Evolutionary conservation across 1,140 invertebrate species (phyloP), one percentile per base, ranked within the genome.

Genomic region (Fopius arisanus): DNA sequence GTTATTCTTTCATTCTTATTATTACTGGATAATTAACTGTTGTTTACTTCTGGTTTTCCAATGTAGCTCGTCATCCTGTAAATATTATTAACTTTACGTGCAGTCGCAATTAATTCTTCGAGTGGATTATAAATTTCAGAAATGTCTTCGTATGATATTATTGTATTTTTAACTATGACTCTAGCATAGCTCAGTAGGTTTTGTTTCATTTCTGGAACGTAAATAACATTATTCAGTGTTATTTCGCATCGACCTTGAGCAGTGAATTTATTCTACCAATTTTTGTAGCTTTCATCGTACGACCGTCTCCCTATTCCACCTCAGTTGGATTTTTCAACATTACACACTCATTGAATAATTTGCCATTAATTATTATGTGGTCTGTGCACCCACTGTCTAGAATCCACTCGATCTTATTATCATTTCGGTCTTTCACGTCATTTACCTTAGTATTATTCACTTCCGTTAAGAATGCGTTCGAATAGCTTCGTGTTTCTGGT

Each of bases 301-400:
- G 66, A 51, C 78, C 70, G 41, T 79, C 78, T 12, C 72, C 78
- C 0, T 77, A 69, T 77, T 77, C 77, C 29, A 79, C 76, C 9
- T 79, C 76, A 40, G 76, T 72, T 12, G 70, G 76, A 16, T 72
- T 70, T 70, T 75, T 68, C 29, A 78, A 73, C 40, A 41, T 54
- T 37, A 78, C 31, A 51, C 3, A 71, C 48, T 75, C 73, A 19
- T 19, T 40, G 73, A 74, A 78, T 31, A 71, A 70, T 5, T 41
- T 54, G 67, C 73, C 71, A 67, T 79, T 59, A 43, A 77, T 79
- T 54, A 74, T 69, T 14, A 77, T 75, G 70, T 77, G 75, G 37
- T 77, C 73, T 2, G 67, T 67, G 9, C 31, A 33, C 31, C 31
- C 31, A 33, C 31, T 33, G 9, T 33, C 31, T 9, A 31, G 73